Percentiles rank a stretch among this genome's conserved stretches.
Conservation (phyloP, 1,140 invertebrate species). For the Nilaparvata lugens region DNA sequence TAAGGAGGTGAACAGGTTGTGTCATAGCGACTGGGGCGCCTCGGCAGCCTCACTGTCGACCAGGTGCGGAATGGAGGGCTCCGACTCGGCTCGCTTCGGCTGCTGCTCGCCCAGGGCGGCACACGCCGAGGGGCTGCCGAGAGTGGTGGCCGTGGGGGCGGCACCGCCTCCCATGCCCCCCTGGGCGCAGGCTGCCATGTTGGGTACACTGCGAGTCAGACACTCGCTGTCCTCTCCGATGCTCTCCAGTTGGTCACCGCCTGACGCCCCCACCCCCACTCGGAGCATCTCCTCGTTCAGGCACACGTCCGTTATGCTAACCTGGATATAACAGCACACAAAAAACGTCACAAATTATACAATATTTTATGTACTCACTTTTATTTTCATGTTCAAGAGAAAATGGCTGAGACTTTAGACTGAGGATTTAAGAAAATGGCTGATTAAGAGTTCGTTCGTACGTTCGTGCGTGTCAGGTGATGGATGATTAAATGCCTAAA, state of each 20-base stretch:
- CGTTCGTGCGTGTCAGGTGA: no score
- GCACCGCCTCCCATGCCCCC: no score
- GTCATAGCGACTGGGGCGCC: neutral
- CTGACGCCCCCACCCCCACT: conserved; percentile 34
- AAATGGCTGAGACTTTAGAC: no score
- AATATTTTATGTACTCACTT: no score
- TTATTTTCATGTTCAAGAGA: no score
- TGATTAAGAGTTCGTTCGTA: no score
- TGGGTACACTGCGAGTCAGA: conserved; percentile 35
- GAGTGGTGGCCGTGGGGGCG: conserved; percentile 16
- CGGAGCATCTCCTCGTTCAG: conserved; percentile 60
- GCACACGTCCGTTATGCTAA: conserved; percentile 55
- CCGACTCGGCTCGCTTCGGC: conserved; percentile 37
- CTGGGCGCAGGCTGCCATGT: conserved; percentile 22
- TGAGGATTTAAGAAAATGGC: no score
- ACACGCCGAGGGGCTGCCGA: conserved; percentile 3
- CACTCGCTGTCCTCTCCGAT: conserved; percentile 31
- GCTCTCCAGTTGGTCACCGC: conserved; percentile 37
- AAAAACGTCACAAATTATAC: no score
- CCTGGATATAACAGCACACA: conserved; percentile 20
- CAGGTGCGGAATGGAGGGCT: conserved; percentile 30
- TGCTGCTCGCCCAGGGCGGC: conserved; percentile 17
- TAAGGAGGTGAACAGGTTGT: no score
- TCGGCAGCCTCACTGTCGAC: neutral
- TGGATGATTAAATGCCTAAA: no score